Percentiles rank a stretch among this genome's conserved stretches.
Evolutionary conservation across 2,113 vertebrate species (phyloP).

Genomic region (Pungitius pungitius): DNA sequence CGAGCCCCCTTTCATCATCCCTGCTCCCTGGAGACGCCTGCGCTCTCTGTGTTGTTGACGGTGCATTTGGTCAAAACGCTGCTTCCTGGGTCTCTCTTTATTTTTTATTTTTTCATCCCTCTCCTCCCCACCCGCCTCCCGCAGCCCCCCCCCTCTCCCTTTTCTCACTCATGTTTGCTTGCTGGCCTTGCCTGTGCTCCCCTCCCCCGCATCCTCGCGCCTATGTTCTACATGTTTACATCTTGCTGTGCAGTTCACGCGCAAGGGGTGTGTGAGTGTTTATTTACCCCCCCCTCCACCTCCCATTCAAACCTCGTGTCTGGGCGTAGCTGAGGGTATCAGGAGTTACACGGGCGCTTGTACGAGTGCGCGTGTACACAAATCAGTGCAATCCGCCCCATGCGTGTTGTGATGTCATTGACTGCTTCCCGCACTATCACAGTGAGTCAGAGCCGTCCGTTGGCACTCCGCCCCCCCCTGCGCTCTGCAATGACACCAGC

Average conservation of each 20-base stretch:
- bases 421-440: constrained; percentile 67
- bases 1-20: constrained; percentile 61
- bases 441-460: constrained; percentile 65
- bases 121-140: constrained; percentile 39
- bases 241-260: constrained; percentile 59
- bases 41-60: constrained; percentile 61
- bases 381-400: constrained; percentile 3
- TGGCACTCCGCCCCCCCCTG: constrained; percentile 58
- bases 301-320: neutral
- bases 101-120: constrained; percentile 2
- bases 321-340: constrained; percentile 16
- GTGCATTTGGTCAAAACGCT: constrained; percentile 73
- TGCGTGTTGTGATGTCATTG: constrained; percentile 72
- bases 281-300: neutral
- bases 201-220: constrained; percentile 66
- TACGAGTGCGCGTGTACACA: neutral
- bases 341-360: neutral
- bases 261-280: constrained; percentile 19
- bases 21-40: constrained; percentile 47
- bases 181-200: constrained; percentile 47
- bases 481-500: constrained; percentile 59
- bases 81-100: constrained; percentile 54
- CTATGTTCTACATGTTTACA: constrained; percentile 75
- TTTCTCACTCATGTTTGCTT: constrained; percentile 42
- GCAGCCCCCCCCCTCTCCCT: constrained; percentile 49